Evolutionary conservation across 2,797 vertebrate genomes (phyloP).

Genomic region (Pseudochaenichthys georgianus): DNA sequence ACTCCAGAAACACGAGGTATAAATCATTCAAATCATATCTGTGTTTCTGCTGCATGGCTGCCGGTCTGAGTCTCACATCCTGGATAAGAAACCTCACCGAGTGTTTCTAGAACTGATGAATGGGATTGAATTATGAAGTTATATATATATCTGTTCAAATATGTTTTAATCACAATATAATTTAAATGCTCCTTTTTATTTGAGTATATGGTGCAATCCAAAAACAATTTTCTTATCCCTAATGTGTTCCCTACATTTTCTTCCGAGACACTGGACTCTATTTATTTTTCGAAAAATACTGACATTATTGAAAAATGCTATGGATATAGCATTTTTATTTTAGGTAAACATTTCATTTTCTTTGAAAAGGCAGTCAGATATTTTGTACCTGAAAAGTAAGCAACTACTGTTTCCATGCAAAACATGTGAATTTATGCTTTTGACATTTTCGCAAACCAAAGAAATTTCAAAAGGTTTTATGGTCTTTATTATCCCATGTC

Average conservation of each 20-base stretch:
- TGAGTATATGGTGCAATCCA: neutral
- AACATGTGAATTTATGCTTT: neutral
- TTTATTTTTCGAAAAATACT: neutral
- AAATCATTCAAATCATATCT: conserved; percentile 76
- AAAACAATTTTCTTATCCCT: neutral
- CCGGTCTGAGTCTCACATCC: conserved; percentile 28
- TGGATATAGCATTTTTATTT: too few relatives aligned
- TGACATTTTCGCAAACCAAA: neutral
- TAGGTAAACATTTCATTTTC: neutral
- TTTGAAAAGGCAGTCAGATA: neutral
- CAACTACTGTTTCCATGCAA: neutral
- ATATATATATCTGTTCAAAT: neutral
- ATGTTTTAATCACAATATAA: neutral
- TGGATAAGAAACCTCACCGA: conserved; percentile 15
- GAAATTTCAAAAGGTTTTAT: neutral
- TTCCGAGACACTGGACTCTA: neutral
- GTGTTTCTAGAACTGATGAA: conserved; percentile 31
- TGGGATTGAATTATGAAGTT: conserved; percentile 23
- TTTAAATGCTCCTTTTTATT: neutral
- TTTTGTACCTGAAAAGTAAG: too few relatives aligned
- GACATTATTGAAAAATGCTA: too few relatives aligned
- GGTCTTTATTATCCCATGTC: neutral
- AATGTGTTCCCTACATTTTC: neutral
- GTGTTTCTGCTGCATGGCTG: conserved; percentile 57
- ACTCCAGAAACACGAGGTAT: conserved; percentile 58